Evolutionary conservation across 2,888 invertebrate species (phyloP).

Genomic region (Octodonta nipae): DNA sequence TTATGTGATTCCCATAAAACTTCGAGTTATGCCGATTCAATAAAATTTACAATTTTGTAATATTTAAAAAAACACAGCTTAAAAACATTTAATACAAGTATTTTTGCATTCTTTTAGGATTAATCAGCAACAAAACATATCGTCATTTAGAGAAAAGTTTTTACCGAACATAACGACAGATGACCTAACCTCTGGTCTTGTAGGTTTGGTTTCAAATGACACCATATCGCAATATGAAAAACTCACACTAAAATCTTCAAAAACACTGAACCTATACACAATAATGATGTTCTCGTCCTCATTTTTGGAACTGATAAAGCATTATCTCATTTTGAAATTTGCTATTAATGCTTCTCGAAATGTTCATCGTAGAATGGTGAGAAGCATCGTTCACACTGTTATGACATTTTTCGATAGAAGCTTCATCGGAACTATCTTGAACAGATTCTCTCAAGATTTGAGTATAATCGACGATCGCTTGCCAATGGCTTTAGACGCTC

Average conservation of each 20-base stretch:
- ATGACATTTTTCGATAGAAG: slow-evolving; percentile 25
- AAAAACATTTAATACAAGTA: no score
- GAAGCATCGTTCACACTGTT: slow-evolving; percentile 17
- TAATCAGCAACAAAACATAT: no score
- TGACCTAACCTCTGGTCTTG: no score
- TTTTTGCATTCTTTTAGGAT: no score
- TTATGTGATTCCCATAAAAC: no score
- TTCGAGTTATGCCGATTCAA: no score
- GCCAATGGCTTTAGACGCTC: slow-evolving; percentile 13
- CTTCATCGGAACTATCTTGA: slow-evolving; percentile 27
- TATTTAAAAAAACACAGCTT: no score
- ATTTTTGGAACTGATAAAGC: slow-evolving; percentile 18
- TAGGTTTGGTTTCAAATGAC: no score
- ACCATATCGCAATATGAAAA: slow-evolving; percentile 8
- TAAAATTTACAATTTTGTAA: no score
- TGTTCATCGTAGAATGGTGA: slow-evolving; percentile 23
- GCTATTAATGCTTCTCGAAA: slow-evolving; percentile 20
- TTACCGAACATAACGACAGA: no score
- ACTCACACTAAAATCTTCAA: slow-evolving; percentile 9
- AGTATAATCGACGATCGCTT: slow-evolving; percentile 22
- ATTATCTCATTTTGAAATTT: slow-evolving; percentile 18
- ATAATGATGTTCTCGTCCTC: slow-evolving; percentile 18
- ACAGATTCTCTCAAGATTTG: slow-evolving; percentile 27
- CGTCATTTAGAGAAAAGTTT: no score
- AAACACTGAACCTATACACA: slow-evolving; percentile 20